These are phyloP conservation scores for Phyto melanocephala DNA, from an alignment of 2,888 invertebrate species.

Conservation along the genomic window DNA sequence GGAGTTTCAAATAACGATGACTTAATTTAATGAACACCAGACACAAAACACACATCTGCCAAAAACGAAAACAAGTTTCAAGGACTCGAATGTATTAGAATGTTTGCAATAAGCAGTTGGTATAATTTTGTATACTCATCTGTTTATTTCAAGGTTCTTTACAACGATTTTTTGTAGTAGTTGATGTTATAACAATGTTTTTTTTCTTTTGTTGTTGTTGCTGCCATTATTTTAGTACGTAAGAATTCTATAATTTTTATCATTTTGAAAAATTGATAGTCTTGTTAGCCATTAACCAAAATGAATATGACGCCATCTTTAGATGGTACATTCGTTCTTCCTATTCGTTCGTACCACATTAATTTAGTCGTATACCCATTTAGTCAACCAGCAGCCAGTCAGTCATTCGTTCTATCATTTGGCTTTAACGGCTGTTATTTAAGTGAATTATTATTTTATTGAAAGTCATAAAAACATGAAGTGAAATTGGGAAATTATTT, in stretches of 20 bases:
- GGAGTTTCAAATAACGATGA: too few species aligned
- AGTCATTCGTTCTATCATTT: slow-evolving; percentile 20
- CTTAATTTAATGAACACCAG: too few species aligned
- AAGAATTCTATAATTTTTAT: slow-evolving; percentile 30
- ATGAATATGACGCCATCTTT: slow-evolving; percentile 65
- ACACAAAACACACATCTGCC: too few species aligned
- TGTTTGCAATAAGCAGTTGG: too few species aligned
- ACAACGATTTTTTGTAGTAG: slow-evolving; percentile 29
- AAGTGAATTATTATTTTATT: slow-evolving; percentile 65
- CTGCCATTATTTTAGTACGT: slow-evolving; percentile 1
- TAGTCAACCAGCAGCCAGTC: not conserved
- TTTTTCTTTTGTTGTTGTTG: not conserved
- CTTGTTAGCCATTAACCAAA: slow-evolving; percentile 62
- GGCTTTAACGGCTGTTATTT: slow-evolving; percentile 60
- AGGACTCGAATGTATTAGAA: too few species aligned
- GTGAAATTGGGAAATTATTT: slow-evolving; percentile 40
- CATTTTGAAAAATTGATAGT: slow-evolving; percentile 57
- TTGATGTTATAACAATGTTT: too few species aligned
- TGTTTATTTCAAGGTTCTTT: slow-evolving; percentile 23
- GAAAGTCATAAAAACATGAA: slow-evolving; percentile 57
- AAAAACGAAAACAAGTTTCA: too few species aligned
- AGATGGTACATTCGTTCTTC: slow-evolving; percentile 25
- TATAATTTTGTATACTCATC: slow-evolving; percentile 41
- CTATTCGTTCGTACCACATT: not conserved
- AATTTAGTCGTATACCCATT: too few species aligned